These are phyloP conservation scores for Mayetiola destructor DNA, from an alignment of 2,888 invertebrate species.

Conservation along the genomic window DNA sequence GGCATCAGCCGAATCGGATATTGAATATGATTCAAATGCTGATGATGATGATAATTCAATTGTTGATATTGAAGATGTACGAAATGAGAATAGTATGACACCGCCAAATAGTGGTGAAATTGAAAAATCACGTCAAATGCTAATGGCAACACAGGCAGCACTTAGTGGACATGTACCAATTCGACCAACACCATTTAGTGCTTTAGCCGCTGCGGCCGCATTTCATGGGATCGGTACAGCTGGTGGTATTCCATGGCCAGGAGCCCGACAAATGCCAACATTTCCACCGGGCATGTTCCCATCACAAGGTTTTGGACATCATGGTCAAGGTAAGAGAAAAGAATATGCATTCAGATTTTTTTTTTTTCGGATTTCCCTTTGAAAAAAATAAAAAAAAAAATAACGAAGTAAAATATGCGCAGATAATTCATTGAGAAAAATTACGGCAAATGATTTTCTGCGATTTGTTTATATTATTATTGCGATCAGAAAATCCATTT, in stretches of 20 bases:
- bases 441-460: slow-evolving; percentile 6
- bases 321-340: slow-evolving; percentile 37
- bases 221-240: slow-evolving; percentile 47
- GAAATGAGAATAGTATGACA: slow-evolving; percentile 39
- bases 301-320: slow-evolving; percentile 41
- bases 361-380: background rate
- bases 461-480: slow-evolving; percentile 5
- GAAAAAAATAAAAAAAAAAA: background rate
- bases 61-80: slow-evolving; percentile 67
- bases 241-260: slow-evolving; percentile 41
- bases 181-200: slow-evolving; percentile 62
- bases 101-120: slow-evolving; percentile 25
- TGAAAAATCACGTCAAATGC: slow-evolving; percentile 28
- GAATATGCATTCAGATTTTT: background rate
- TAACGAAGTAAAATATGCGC: too few relatives aligned
- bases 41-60: slow-evolving; percentile 47
- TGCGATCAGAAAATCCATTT: slow-evolving; percentile 7
- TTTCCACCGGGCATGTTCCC: slow-evolving; percentile 51
- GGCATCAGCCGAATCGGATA: slow-evolving; percentile 30
- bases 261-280: slow-evolving; percentile 43
- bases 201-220: slow-evolving; percentile 55
- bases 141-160: slow-evolving; percentile 28
- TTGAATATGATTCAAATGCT: slow-evolving; percentile 33
- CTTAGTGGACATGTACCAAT: slow-evolving; percentile 46
- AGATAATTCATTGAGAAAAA: too few relatives aligned